phyloP scores from a whole-genome alignment of 2,888 invertebrate genomes.

The Idaea biselata region DNA sequence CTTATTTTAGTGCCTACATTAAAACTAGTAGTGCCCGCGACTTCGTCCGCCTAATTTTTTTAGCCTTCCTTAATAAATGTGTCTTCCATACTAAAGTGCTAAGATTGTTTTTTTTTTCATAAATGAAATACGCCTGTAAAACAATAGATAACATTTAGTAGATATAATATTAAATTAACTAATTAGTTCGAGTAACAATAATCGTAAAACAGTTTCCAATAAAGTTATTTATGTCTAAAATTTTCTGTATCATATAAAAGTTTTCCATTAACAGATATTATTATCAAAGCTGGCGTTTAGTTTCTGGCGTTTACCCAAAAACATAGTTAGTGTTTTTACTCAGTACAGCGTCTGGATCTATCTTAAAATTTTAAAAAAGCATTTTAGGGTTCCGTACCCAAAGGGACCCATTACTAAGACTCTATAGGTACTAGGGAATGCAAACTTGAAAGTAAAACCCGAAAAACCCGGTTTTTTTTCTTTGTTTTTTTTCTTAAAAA shows the following conservation, averaged over 20 bases:
- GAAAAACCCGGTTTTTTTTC: too few relatives aligned
- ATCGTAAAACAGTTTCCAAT: neutral
- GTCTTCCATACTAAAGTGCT: too few relatives aligned
- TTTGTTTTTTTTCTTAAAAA: too few relatives aligned
- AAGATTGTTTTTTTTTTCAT: too few relatives aligned
- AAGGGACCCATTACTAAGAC: too few relatives aligned
- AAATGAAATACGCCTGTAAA: too few relatives aligned
- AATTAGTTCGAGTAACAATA: neutral
- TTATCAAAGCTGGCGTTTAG: constrained; percentile 9
- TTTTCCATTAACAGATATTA: constrained; percentile 10
- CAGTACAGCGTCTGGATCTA: constrained; percentile 6
- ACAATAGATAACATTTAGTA: too few relatives aligned
- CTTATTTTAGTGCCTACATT: neutral
- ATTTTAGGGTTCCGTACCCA: neutral
- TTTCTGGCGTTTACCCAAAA: constrained; percentile 15
- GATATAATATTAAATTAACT: neutral
- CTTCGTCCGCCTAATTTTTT: too few relatives aligned
- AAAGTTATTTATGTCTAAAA: neutral
- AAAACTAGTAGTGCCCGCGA: neutral
- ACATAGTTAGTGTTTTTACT: neutral
- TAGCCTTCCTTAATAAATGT: too few relatives aligned
- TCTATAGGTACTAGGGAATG: too few relatives aligned
- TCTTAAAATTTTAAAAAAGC: neutral
- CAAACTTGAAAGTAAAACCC: too few relatives aligned
- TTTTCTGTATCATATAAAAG: constrained; percentile 6